Evolutionary conservation across 2,113 vertebrate species (phyloP).

Genomic region (Nansenia antarctica): DNA sequence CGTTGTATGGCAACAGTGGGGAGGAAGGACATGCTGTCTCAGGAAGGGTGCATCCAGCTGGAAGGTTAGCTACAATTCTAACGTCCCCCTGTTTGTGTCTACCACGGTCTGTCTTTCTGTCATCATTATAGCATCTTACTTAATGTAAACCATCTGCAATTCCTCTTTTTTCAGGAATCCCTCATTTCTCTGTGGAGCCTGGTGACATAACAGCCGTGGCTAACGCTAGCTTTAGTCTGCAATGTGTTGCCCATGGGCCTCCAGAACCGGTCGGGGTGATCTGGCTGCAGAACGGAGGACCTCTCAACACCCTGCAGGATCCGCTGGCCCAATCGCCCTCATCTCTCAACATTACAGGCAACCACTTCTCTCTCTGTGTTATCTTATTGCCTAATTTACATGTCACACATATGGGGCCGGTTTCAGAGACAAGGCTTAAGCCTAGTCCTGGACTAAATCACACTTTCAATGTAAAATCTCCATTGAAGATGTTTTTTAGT

Average conservation of each 20-base stretch:
- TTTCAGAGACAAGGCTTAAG: too few relatives aligned
- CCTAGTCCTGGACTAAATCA: too few relatives aligned
- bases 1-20: slow-evolving; percentile 68
- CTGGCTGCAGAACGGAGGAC: slow-evolving; percentile 83
- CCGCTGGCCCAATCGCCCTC: slow-evolving; percentile 71
- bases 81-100: neutral
- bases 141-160: neutral
- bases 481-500: too few relatives aligned
- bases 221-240: slow-evolving; percentile 77
- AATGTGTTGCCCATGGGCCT: slow-evolving; percentile 84
- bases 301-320: slow-evolving; percentile 64
- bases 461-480: too few relatives aligned
- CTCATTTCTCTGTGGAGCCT: slow-evolving; percentile 86
- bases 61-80: slow-evolving; percentile 73
- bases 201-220: slow-evolving; percentile 71
- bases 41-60: slow-evolving; percentile 77
- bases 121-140: neutral
- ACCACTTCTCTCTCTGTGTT: too few relatives aligned
- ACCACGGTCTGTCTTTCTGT: neutral
- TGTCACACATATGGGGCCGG: too few relatives aligned
- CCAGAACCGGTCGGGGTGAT: slow-evolving; percentile 84
- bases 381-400: neutral
- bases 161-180: slow-evolving; percentile 80
- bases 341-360: slow-evolving; percentile 75
- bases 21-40: slow-evolving; percentile 63